phyloP scores from a whole-genome alignment of 2,113 vertebrate genomes.

The Cyrtonyx montezumae region DNA sequence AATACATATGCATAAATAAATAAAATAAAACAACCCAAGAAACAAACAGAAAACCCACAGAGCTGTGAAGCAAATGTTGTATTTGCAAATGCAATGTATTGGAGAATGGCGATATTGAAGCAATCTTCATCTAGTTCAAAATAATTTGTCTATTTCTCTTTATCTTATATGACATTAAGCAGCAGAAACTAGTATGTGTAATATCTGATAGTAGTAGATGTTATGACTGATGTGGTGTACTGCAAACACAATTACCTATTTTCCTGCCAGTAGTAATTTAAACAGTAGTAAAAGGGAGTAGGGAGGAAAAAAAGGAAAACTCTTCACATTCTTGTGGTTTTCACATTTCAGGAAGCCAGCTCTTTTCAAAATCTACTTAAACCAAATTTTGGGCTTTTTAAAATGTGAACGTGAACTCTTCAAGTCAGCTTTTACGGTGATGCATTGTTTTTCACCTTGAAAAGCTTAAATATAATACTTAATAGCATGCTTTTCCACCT shows the following conservation, averaged over 20 bases:
- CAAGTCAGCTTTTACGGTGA: neutral
- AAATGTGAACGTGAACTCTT: neutral
- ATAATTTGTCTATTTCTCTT: neutral
- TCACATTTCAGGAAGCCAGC: neutral
- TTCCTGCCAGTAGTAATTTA: neutral
- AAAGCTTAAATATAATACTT: neutral
- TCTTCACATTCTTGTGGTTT: neutral
- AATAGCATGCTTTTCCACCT: neutral
- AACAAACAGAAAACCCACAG: too few relatives aligned
- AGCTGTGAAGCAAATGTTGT: neutral
- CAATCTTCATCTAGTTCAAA: neutral
- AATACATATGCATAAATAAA: neutral
- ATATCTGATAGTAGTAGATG: neutral
- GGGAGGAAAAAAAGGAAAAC: neutral
- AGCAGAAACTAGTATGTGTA: neutral
- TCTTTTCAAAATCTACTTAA: neutral
- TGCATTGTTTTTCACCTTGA: neutral
- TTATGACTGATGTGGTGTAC: neutral
- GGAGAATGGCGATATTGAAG: neutral
- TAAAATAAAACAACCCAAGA: too few relatives aligned
- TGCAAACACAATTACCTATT: neutral
- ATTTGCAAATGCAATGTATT: neutral
- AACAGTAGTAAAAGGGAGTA: neutral
- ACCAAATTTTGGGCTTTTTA: neutral
- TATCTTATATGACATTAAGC: neutral